Evolutionary conservation across 2,113 vertebrate genomes (phyloP).

Genomic region (Salvelinus sp.): DNA sequence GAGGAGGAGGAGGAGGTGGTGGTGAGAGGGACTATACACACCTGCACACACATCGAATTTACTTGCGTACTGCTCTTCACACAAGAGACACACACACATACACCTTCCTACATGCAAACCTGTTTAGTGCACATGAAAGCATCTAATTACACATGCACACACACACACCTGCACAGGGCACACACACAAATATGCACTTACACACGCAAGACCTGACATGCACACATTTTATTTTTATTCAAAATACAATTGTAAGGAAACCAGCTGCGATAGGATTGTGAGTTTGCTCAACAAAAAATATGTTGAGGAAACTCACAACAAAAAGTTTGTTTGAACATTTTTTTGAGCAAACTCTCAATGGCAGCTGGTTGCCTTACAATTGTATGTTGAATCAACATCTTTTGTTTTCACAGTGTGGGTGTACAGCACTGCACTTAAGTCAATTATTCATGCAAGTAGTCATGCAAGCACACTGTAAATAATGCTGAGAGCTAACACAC

Average conservation of each 20-base stretch:
- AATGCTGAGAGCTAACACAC: not conserved
- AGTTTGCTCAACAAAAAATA: no score
- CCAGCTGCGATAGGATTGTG: no score
- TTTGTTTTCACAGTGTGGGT: not conserved
- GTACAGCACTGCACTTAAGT: not conserved
- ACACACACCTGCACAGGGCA: not conserved
- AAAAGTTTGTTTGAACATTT: no score
- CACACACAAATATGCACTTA: conserved; percentile 15
- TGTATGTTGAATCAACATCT: not conserved
- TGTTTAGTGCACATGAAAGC: no score
- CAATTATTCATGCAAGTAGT: not conserved
- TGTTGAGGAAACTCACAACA: no score
- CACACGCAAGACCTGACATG: conserved; percentile 18
- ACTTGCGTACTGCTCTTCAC: not conserved
- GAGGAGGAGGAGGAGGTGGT: conserved; percentile 7
- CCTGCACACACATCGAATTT: not conserved
- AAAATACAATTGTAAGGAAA: no score
- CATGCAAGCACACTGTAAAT: not conserved
- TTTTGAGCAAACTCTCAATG: no score
- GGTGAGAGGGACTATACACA: not conserved
- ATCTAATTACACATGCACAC: no score
- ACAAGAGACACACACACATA: not conserved
- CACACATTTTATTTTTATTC: not conserved
- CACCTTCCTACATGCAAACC: no score
- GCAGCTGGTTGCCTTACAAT: no score